Evolutionary conservation across 1,140 invertebrate species (phyloP), one percentile per base, ranked within the genome.

Genomic region (Neomicropteryx cornuta): DNA sequence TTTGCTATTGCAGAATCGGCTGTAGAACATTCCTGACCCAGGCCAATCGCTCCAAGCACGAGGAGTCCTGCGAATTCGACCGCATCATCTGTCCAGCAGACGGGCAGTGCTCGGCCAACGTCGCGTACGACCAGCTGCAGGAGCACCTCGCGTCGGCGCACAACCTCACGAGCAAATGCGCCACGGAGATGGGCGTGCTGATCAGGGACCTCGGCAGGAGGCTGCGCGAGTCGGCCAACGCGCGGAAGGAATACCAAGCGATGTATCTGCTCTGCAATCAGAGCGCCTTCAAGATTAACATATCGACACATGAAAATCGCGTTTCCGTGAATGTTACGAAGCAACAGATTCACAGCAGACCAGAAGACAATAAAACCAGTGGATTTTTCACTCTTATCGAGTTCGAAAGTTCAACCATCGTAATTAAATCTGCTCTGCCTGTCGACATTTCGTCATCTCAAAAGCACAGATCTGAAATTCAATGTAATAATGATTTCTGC

Each of bases 171-270:
- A 58, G 62, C 1, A 57, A 66, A 22, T 60, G 64, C 49, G 60
- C 62, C 2, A 58, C 60, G 36, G 64, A 62, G 49, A 62, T 65
- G 21, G 64, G 62, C 33, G 64, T 68, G 29, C 45, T 65, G 18
- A 65, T 68, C 46, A 62, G 65, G 45, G 64, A 65, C 46, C 66
- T 68, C 47, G 58, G 61, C 41, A 61, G 53, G 0, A 64, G 66
- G 36, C 49, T 65, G 11, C 62, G 59, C 46, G 60, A 62, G 39
- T 62, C 62, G 2, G 59, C 58, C 0, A 62, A 55, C 38, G 62
- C 59, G 32, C 48, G 56, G 48, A 62, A 62, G 0, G 66, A 67
- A 38, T 67, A 65, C 44, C 65, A 64, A n/a, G n/a, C n/a, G 42
- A 62, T 66, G 3, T 49, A 61, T 4, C 33, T 67, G 0, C 47